phyloP scores from a whole-genome alignment of 2,113 vertebrate genomes.

The Myanophis thanlyinensis region DNA sequence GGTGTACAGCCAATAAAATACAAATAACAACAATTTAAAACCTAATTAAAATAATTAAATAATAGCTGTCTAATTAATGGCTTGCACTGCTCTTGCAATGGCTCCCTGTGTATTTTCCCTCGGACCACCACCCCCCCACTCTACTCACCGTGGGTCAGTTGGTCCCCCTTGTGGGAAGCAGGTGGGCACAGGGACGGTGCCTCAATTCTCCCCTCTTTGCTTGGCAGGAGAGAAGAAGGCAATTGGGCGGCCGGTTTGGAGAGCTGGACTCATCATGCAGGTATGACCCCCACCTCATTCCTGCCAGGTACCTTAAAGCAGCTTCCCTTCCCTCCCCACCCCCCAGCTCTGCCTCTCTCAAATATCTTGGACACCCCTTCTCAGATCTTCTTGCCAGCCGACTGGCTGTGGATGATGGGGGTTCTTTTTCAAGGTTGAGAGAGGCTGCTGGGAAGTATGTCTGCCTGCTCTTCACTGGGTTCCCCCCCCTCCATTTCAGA shows the following conservation, averaged over 20 bases:
- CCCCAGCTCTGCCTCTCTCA: neutral
- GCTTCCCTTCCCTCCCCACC: no score
- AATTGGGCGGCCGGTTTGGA: neutral
- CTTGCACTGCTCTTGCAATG: no score
- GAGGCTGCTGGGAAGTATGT: neutral
- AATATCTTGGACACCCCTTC: neutral
- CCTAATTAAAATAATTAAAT: no score
- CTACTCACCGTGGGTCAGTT: neutral
- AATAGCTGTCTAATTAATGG: no score
- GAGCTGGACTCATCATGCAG: constrained; percentile 53
- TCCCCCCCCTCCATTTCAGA: constrained; percentile 58
- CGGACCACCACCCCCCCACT: neutral
- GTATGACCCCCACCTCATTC: constrained; percentile 19
- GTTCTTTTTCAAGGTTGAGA: neutral
- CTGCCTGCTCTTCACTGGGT: neutral
- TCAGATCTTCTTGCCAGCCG: neutral
- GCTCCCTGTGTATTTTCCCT: neutral
- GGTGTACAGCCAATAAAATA: no score
- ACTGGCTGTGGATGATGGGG: neutral
- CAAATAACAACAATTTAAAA: no score
- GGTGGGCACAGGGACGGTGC: neutral
- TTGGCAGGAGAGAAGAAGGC: constrained; percentile 40
- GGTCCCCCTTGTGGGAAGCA: neutral
- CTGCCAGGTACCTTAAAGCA: neutral
- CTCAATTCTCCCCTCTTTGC: neutral